phyloP scores from a whole-genome alignment of 2,797 vertebrate species.

The Erethizon dorsatum region DNA sequence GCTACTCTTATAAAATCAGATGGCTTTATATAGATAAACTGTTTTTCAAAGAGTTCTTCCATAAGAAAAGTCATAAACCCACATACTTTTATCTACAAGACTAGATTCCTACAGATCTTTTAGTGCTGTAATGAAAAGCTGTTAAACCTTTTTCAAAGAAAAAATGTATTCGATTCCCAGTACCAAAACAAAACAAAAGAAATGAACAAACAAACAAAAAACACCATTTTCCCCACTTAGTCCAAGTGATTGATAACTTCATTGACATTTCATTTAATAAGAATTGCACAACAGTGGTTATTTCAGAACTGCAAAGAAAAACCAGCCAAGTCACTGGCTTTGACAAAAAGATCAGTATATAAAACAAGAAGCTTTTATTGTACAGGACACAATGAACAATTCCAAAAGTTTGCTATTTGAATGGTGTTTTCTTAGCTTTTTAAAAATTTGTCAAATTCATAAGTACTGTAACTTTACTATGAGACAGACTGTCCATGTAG shows the following conservation, averaged over 20 bases:
- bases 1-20: slow-evolving; percentile 1
- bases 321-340: slow-evolving; percentile 16
- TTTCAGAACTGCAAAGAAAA: slow-evolving; percentile 68
- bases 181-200: too few species aligned
- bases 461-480: slow-evolving; percentile 45
- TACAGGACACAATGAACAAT: background rate
- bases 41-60: slow-evolving; percentile 48
- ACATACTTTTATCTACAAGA: slow-evolving; percentile 15
- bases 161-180: too few species aligned
- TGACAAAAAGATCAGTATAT: slow-evolving; percentile 38
- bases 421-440: slow-evolving; percentile 60
- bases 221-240: background rate
- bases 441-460: slow-evolving; percentile 50
- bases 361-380: slow-evolving; percentile 55
- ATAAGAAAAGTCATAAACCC: background rate
- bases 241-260: slow-evolving; percentile 52
- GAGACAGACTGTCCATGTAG: slow-evolving; percentile 45
- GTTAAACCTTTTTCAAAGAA: background rate
- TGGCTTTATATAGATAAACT: background rate
- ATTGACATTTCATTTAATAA: slow-evolving; percentile 46
- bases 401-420: background rate
- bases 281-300: slow-evolving; percentile 57
- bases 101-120: slow-evolving; percentile 29
- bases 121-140: slow-evolving; percentile 60
- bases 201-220: too few species aligned